Conservation (phyloP, 2,888 invertebrate genomes). For the Hydriomena furcata region DNA sequence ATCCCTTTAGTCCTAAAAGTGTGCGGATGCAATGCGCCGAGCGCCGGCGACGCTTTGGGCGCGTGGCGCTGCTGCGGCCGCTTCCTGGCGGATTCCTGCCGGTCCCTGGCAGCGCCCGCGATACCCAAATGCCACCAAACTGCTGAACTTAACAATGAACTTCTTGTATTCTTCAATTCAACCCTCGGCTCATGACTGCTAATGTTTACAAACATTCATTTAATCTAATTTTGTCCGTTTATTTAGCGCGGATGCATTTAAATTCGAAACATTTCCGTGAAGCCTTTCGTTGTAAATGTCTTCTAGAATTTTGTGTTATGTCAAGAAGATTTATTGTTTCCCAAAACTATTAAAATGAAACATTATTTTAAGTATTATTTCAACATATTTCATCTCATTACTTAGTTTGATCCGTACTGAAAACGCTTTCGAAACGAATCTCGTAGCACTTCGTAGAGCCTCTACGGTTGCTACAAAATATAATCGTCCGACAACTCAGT, state of each 20-base stretch:
- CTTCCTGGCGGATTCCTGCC: conserved; percentile 62
- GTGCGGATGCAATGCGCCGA: conserved; percentile 30
- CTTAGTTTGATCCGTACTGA: not conserved
- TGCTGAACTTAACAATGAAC: conserved; percentile 78
- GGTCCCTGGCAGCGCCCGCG: conserved; percentile 63
- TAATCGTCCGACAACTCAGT: not conserved
- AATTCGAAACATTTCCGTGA: conserved; percentile 17
- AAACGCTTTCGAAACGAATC: not conserved
- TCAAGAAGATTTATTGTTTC: conserved; percentile 1
- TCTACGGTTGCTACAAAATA: conserved; percentile 12
- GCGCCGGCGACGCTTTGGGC: conserved; percentile 21
- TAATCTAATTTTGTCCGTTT: conserved; percentile 53
- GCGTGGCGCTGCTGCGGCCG: conserved; percentile 46
- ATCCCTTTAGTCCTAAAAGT: conserved; percentile 56
- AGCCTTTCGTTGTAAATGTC: conserved; percentile 8
- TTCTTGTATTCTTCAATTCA: conserved; percentile 63
- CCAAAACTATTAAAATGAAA: not conserved
- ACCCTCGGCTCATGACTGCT: conserved; percentile 48
- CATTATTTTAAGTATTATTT: no score
- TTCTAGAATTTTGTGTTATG: conserved; percentile 2
- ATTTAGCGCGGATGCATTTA: conserved; percentile 35
- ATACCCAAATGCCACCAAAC: conserved; percentile 52
- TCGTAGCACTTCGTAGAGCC: conserved; percentile 21
- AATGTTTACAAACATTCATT: conserved; percentile 74
- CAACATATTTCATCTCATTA: no score